A percentile compares a stretch with the other conserved stretches of the same genome.
These are phyloP conservation scores for Anarsia innoxiella DNA, from an alignment of 2,888 invertebrate genomes.

Conservation along the genomic window DNA sequence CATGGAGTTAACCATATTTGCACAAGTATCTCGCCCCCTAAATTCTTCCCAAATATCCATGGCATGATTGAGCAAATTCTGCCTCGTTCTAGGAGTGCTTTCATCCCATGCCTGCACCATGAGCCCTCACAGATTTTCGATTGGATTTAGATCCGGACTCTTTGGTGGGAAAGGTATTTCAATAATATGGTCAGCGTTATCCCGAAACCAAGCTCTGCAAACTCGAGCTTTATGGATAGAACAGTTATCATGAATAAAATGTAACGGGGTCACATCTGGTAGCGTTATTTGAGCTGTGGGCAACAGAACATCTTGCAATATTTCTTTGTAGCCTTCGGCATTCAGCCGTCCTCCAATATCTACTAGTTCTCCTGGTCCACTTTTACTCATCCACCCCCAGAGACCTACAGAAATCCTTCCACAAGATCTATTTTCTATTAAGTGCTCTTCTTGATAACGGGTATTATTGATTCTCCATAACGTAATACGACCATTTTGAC, in stretches of 20 bases:
- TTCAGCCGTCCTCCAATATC: not conserved
- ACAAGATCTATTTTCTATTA: not conserved
- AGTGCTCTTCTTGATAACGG: not conserved
- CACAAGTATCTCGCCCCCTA: not conserved
- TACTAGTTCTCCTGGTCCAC: not conserved
- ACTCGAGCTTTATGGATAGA: no score
- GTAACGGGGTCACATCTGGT: no score
- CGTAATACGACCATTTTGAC: not conserved
- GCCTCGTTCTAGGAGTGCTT: not conserved
- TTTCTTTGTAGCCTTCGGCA: no score
- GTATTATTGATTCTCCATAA: slow-evolving; percentile 8
- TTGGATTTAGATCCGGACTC: slow-evolving; percentile 10
- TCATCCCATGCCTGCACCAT: slow-evolving; percentile 9
- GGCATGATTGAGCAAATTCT: not conserved
- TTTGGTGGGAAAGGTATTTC: slow-evolving; percentile 1
- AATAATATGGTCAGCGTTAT: not conserved
- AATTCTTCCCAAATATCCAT: not conserved
- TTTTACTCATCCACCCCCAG: not conserved
- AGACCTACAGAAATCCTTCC: not conserved
- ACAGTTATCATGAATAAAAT: slow-evolving; percentile 4
- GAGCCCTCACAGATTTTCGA: slow-evolving; percentile 10
- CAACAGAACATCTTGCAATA: no score
- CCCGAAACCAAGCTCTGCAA: no score
- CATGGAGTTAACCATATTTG: not conserved
- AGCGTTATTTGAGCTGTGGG: no score